Evolutionary conservation across 64 coral and sea anemone genomes (phyloP), one percentile per base, ranked within the genome.

Genomic region (Montipora cactus): DNA sequence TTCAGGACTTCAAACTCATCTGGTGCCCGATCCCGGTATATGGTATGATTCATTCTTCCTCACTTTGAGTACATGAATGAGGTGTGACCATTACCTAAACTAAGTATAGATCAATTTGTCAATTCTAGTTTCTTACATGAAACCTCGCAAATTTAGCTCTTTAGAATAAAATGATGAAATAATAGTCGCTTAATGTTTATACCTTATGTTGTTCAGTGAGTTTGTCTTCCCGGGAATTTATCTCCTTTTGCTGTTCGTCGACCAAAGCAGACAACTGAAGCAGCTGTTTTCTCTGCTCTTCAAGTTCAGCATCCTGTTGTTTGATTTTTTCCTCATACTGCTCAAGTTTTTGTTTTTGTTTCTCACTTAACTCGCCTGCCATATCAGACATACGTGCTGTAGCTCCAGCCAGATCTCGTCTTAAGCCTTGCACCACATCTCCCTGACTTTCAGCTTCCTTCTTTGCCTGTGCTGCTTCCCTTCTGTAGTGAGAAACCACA

Each of bases 341-440:
- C 73, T 98, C 96, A 11, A 98, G 87, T 81, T 90, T 98, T 77
- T 98, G 96, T 90, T 98, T 98, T 44, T 98, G 96, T 95, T 95
- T 95, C 61, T 98, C 96, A 53, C 93, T 95, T 10, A 98, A 78
- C 74, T 98, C 96, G 44, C 96, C 96, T 8, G 96, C 93, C 93
- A 98, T 93, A 89, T 98, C 96, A 16, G 96, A 98, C 96, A 98
- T 95, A 92, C 93, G 93, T 22, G 96, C 96, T 67, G 93, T 89
- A 66, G 93, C 96, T 45, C 96, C 96, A 3, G 96, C 96, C 57
- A 98, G 93, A 80, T 98, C 96, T 69, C 96, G 78, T 7, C 93
- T 80, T 47, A 98, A 91, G 55, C 79, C 96, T 37, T 95, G 93
- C 67, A 95, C 93, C 4, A 98, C 96, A 85, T 98, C 93, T 68